These are phyloP conservation scores for Vulpes ferrilata DNA, from an alignment of 2,113 vertebrate genomes.

Conservation along the genomic window DNA sequence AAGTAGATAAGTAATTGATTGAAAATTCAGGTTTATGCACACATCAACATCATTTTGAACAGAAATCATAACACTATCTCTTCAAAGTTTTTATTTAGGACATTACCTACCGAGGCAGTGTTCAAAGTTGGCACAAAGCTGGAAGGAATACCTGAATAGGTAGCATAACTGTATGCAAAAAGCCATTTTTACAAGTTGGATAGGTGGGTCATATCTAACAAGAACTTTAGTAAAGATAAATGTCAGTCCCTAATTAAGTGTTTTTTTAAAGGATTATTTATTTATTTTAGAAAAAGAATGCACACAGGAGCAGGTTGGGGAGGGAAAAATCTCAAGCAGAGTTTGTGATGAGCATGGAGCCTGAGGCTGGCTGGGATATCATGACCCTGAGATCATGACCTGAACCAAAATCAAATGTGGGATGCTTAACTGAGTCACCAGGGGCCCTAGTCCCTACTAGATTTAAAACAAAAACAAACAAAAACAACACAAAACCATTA, in stretches of 20 bases:
- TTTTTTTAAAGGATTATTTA: neutral
- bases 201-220: neutral
- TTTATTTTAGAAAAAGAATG: neutral
- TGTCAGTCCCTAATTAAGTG: neutral
- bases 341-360: neutral
- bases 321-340: neutral
- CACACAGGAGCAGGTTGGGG: neutral
- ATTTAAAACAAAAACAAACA: neutral
- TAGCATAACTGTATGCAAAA: neutral
- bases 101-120: neutral
- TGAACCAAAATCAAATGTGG: neutral
- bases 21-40: neutral
- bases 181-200: neutral
- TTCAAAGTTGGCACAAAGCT: neutral
- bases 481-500: neutral
- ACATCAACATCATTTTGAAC: neutral
- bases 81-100: neutral
- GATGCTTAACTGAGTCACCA: neutral
- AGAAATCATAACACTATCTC: neutral
- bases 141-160: neutral
- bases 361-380: neutral
- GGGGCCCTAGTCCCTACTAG: neutral
- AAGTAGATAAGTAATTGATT: neutral
- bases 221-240: slow-evolving; percentile 20
- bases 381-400: neutral